phyloP scores from a whole-genome alignment of 2,113 vertebrate species.

The Gallinago undulata region DNA sequence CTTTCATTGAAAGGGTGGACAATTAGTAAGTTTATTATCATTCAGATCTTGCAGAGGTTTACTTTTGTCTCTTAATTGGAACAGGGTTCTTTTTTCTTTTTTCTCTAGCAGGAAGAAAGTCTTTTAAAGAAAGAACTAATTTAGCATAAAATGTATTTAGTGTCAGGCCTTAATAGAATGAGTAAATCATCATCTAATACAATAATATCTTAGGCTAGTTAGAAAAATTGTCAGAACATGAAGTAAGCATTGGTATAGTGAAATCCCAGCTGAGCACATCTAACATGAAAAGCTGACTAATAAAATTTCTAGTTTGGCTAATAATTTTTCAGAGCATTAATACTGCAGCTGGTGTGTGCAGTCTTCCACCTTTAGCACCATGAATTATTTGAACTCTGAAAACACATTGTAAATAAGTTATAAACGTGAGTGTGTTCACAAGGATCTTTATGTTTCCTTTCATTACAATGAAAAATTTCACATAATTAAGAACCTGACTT shows the following conservation, averaged over 20 bases:
- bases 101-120: not conserved
- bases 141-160: conserved; percentile 43
- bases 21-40: not conserved
- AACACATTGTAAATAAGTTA: conserved; percentile 11
- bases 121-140: conserved; percentile 11
- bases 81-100: not conserved
- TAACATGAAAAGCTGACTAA: conserved; percentile 17
- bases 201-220: conserved; percentile 35
- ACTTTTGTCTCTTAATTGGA: not conserved
- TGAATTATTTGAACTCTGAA: conserved; percentile 46
- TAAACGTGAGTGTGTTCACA: conserved; percentile 12
- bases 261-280: conserved; percentile 18
- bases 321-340: conserved; percentile 40
- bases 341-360: not conserved
- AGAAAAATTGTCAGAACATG: conserved; percentile 31
- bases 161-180: conserved; percentile 50
- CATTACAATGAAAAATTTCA: conserved; percentile 35
- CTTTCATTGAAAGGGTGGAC: not conserved
- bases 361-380: conserved; percentile 1
- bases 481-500: conserved; percentile 30
- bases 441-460: conserved; percentile 41
- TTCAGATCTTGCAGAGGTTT: not conserved
- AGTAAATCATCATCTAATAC: conserved; percentile 41
- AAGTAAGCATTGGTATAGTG: not conserved
- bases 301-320: conserved; percentile 32